Conservation (phyloP, 2,113 vertebrate species). For the Chrysemys picta region DNA sequence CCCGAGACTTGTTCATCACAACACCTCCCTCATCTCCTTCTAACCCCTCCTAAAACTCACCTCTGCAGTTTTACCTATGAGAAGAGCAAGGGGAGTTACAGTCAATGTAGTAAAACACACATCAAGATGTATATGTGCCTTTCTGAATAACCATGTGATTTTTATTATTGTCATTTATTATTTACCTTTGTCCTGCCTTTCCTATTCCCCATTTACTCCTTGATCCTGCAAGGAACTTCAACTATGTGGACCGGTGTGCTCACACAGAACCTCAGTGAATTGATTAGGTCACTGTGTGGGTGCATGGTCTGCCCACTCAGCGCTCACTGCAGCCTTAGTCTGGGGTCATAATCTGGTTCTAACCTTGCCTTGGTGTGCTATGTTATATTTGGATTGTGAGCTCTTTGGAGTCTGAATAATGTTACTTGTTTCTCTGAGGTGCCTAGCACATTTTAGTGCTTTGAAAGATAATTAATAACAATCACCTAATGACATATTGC, state of each 20-base stretch:
- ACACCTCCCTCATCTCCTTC: not conserved
- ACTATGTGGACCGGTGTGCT: not conserved
- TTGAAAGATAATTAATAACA: not conserved
- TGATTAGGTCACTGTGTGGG: not conserved
- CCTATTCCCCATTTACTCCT: not conserved
- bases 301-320: not conserved
- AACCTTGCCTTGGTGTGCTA: rapidly evolving
- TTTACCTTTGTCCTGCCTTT: not conserved
- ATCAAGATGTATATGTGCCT: rapidly evolving
- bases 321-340: not conserved
- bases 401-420: rapidly evolving
- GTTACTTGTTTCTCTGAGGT: not conserved
- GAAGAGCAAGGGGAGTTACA: not conserved
- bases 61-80: not conserved
- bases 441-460: not conserved
- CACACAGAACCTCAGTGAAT: not conserved
- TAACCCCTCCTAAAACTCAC: not conserved
- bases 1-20: not conserved
- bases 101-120: not conserved
- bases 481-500: not conserved
- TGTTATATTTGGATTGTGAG: not conserved
- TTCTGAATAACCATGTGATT: not conserved
- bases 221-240: not conserved
- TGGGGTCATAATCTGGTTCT: not conserved
- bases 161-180: not conserved